These are phyloP conservation scores for Recurvirostra avosetta DNA, from an alignment of 2,113 vertebrate genomes.

Conservation along the genomic window DNA sequence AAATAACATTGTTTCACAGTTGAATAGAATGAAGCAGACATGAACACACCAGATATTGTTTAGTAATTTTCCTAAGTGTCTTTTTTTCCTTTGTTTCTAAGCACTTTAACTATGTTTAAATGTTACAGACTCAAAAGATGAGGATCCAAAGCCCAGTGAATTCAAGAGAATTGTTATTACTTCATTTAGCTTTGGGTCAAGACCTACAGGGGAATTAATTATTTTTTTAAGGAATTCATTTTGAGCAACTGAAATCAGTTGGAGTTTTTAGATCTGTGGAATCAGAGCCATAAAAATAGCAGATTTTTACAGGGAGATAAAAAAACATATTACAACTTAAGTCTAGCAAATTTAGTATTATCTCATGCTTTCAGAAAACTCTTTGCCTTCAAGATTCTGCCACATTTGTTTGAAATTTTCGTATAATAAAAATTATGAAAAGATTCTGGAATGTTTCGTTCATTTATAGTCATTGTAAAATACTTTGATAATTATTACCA, in stretches of 20 bases:
- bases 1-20: slow-evolving; percentile 54
- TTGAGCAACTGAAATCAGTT: background rate
- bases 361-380: background rate
- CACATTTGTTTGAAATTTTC: background rate
- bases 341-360: background rate
- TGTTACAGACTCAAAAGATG: background rate
- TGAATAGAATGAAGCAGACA: slow-evolving; percentile 40
- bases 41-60: slow-evolving; percentile 16
- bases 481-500: background rate
- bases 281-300: background rate
- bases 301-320: background rate
- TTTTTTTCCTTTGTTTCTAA: background rate
- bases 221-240: background rate
- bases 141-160: background rate
- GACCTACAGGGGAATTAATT: background rate
- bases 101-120: background rate
- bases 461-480: background rate
- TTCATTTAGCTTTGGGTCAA: slow-evolving; percentile 20
- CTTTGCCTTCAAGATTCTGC: background rate
- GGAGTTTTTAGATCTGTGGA: background rate
- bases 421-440: background rate
- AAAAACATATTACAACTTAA: background rate
- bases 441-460: background rate
- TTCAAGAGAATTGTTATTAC: background rate
- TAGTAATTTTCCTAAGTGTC: slow-evolving; percentile 14